Conservation (phyloP, 2,797 vertebrate species). For the Synanceia verrucosa region DNA sequence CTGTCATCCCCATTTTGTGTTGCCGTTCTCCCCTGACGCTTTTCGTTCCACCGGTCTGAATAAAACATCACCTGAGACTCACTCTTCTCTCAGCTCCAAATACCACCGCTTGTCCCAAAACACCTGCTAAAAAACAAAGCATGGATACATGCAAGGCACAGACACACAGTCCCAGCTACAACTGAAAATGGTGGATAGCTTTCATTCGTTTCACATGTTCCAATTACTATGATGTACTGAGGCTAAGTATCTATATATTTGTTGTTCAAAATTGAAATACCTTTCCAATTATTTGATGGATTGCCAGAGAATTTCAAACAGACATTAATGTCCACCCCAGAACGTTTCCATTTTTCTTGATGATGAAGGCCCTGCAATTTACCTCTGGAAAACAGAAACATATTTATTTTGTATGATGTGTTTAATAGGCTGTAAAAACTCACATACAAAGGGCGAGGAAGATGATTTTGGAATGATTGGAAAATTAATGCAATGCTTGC, state of each 20-base stretch:
- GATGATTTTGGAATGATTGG: constrained; percentile 13
- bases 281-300: neutral
- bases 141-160: neutral
- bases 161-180: neutral
- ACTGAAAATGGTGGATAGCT: neutral
- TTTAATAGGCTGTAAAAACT: constrained; percentile 9
- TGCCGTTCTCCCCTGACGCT: neutral
- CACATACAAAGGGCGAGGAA: neutral
- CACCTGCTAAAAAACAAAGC: neutral
- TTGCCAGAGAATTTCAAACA: neutral
- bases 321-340: too few relatives aligned
- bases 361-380: neutral
- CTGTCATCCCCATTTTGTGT: constrained; percentile 18
- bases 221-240: neutral
- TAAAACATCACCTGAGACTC: constrained; percentile 49
- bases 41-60: constrained; percentile 22
- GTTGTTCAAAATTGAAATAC: neutral
- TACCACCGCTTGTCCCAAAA: constrained; percentile 28
- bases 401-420: neutral
- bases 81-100: constrained; percentile 10
- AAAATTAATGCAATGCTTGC: neutral
- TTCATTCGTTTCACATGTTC: neutral
- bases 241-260: neutral
- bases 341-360: too few relatives aligned
- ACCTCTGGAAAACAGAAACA: neutral